These are phyloP conservation scores for Uria lomvia DNA, from an alignment of 2,113 vertebrate species.

Conservation along the genomic window DNA sequence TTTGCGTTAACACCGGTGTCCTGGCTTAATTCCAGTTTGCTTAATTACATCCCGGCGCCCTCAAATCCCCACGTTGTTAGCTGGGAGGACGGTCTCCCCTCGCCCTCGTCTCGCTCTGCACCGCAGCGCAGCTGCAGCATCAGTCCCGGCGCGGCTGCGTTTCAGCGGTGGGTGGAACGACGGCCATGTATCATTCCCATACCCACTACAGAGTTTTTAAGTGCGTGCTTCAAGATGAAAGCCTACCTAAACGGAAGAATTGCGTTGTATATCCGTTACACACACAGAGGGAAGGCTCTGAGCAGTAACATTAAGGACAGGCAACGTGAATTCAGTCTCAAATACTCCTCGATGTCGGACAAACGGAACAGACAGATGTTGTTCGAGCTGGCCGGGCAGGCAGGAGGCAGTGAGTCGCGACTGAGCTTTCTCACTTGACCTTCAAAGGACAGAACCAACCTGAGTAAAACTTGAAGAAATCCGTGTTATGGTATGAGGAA, in stretches of 20 bases:
- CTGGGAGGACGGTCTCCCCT: fast-evolving
- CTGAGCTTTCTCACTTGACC: not conserved
- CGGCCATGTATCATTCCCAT: fast-evolving
- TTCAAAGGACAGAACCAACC: not conserved
- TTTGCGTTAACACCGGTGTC: not conserved
- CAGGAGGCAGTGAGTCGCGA: not conserved
- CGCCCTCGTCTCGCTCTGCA: not conserved
- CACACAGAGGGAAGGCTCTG: fast-evolving
- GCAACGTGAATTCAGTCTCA: fast-evolving
- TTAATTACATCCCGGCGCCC: not conserved
- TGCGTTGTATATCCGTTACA: fast-evolving
- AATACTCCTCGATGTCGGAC: fast-evolving
- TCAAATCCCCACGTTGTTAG: fast-evolving
- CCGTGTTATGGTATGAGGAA: not conserved
- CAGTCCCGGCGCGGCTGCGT: fast-evolving
- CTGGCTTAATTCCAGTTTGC: not conserved
- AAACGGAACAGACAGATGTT: not conserved
- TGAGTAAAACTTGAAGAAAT: not conserved
- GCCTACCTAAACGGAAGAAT: not conserved
- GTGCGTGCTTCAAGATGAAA: not conserved
- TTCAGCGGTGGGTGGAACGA: not conserved
- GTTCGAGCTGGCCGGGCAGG: not conserved
- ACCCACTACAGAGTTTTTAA: not conserved
- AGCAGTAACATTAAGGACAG: not conserved
- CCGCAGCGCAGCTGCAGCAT: not conserved